Evolutionary conservation across 2,113 vertebrate genomes (phyloP).

Genomic region (Pseudorhombus dupliciocellatus): DNA sequence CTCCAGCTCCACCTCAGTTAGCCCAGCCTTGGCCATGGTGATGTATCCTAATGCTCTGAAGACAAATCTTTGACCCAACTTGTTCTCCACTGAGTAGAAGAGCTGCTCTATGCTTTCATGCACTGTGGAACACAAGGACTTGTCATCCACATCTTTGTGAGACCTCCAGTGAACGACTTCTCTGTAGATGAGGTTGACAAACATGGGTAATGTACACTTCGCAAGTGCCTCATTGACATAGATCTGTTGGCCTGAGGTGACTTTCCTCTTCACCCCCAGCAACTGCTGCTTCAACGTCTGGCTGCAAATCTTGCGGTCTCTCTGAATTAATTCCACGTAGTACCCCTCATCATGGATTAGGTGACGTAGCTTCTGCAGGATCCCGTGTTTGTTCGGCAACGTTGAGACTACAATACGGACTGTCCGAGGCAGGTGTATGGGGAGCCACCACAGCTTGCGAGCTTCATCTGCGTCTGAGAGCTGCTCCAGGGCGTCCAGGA

Average conservation of each 20-base stretch:
- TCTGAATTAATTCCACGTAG: constrained; percentile 91
- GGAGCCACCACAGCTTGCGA: constrained; percentile 98
- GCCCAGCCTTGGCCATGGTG: constrained; percentile 94
- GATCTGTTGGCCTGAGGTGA: constrained; percentile 98
- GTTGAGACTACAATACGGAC: constrained; percentile 95
- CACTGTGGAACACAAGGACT: constrained; percentile 93
- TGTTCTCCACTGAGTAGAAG: constrained; percentile 94
- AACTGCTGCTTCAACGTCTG: constrained; percentile 97
- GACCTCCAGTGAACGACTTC: constrained; percentile 96
- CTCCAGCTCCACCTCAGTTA: constrained; percentile 96
- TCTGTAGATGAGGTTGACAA: constrained; percentile 96
- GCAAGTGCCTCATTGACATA: constrained; percentile 97
- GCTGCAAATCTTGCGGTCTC: constrained; percentile 95
- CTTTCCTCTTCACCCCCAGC: constrained; percentile 92
- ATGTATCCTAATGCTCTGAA: constrained; percentile 95
- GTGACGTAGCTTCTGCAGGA: constrained; percentile 94
- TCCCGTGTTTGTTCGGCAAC: constrained; percentile 95
- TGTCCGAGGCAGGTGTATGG: constrained; percentile 91
- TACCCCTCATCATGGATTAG: constrained; percentile 91
- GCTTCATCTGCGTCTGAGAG: constrained; percentile 92
- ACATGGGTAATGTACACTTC: constrained; percentile 98
- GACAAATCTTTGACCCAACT: constrained; percentile 89
- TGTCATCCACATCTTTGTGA: constrained; percentile 96
- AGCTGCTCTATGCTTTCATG: constrained; percentile 98
- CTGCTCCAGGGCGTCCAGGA: constrained; percentile 94